Percentiles rank a stretch among this genome's conserved stretches.
These are phyloP conservation scores for Smittia aterrima DNA, from an alignment of 2,888 invertebrate species.

Conservation along the genomic window DNA sequence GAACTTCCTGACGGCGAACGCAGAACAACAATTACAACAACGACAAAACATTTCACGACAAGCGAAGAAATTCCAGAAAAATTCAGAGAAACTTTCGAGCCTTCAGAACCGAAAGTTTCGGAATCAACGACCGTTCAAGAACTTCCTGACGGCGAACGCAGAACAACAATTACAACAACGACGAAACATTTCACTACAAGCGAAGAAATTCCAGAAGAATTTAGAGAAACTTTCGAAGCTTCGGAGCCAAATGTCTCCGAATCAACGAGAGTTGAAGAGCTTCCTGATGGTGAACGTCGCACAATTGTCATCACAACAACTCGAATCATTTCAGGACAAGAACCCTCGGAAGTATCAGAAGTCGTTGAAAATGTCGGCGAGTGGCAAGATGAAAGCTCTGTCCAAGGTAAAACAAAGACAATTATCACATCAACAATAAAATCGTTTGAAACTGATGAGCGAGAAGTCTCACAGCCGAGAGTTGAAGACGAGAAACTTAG, in stretches of 20 bases:
- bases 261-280: constrained; percentile 19
- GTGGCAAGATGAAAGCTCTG: neutral
- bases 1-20: constrained; percentile 17
- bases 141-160: constrained; percentile 5
- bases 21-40: constrained; percentile 12
- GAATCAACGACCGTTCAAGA: constrained; percentile 26
- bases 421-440: constrained; percentile 34
- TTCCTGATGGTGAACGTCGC: constrained; percentile 5
- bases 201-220: neutral
- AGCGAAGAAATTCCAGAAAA: neutral
- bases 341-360: neutral
- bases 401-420: constrained; percentile 21
- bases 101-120: neutral
- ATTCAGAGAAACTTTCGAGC: neutral
- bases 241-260: neutral
- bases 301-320: constrained; percentile 31
- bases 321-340: constrained; percentile 7
- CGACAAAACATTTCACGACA: constrained; percentile 1
- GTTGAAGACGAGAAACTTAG: neutral
- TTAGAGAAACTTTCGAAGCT: neutral
- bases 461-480: neutral
- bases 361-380: neutral
- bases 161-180: constrained; percentile 9
- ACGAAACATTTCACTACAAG: constrained; percentile 1
- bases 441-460: neutral